Evolutionary conservation across 2,113 vertebrate species (phyloP).

Genomic region (Parus major): DNA sequence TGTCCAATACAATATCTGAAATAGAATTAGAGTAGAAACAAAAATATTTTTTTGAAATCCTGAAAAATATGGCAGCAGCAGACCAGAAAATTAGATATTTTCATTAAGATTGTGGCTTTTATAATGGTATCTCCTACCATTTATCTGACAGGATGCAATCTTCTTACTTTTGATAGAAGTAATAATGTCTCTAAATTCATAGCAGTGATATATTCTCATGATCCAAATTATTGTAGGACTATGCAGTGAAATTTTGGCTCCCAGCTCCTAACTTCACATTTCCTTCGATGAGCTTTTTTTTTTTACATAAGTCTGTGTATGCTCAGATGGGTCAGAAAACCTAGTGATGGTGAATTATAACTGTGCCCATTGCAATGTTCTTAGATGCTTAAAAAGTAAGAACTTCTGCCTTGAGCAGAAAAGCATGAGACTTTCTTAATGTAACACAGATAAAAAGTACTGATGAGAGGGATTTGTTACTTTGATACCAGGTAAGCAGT

Average conservation of each 20-base stretch:
- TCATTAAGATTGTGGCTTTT: not conserved
- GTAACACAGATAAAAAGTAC: not conserved
- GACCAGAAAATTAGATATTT: not conserved
- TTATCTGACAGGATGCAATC: not conserved
- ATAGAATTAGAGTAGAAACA: not conserved
- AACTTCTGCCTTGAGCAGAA: not conserved
- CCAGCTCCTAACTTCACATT: not conserved
- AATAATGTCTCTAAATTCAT: not conserved
- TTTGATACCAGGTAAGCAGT: not conserved
- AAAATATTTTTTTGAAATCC: not conserved
- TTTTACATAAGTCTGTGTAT: not conserved
- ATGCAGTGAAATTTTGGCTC: fast-evolving
- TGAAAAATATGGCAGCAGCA: not conserved
- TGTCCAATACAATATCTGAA: not conserved
- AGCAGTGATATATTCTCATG: not conserved
- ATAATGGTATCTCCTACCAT: not conserved
- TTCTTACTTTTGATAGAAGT: not conserved
- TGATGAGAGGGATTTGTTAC: not conserved
- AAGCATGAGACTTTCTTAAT: not conserved
- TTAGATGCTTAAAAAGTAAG: not conserved
- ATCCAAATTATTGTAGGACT: not conserved
- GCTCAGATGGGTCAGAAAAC: not conserved
- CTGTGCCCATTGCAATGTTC: not conserved
- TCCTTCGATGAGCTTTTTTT: not conserved
- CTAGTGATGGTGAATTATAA: not conserved